Evolutionary conservation across 2,888 invertebrate genomes (phyloP).

Genomic region (Megaustenia siamemsis): DNA sequence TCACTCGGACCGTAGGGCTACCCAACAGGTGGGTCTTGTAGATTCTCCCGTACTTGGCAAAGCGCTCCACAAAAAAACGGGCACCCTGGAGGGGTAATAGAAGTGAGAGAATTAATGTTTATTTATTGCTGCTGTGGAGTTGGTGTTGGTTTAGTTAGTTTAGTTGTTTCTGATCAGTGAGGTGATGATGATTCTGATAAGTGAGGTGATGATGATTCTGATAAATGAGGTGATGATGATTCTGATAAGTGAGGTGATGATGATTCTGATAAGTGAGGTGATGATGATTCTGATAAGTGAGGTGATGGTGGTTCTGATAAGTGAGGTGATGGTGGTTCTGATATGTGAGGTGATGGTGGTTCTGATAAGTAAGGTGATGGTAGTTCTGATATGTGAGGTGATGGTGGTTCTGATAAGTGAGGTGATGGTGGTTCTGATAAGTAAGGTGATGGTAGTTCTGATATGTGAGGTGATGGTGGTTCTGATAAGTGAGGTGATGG

Average conservation of each 20-base stretch:
- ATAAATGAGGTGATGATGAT: background rate
- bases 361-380: background rate
- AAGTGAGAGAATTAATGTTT: too few species aligned
- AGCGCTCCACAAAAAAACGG: conserved; percentile 21
- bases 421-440: background rate
- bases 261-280: background rate
- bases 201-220: too few species aligned
- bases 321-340: background rate
- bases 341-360: background rate
- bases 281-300: background rate
- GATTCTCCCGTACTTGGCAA: conserved; percentile 66
- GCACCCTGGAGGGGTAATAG: background rate
- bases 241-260: background rate
- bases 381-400: background rate
- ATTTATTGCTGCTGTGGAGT: too few species aligned
- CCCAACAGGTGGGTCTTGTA: conserved; percentile 77
- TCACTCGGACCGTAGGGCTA: conserved; percentile 71
- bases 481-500: too few species aligned
- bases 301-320: background rate
- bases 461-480: too few species aligned
- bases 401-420: background rate
- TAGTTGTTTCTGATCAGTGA: too few species aligned
- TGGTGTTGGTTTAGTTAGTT: too few species aligned
- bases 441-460: too few species aligned
- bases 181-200: too few species aligned